Evolutionary conservation across 2,888 invertebrate genomes (phyloP), one percentile per base, ranked within the genome.

Genomic region (Chironomus riparius): DNA sequence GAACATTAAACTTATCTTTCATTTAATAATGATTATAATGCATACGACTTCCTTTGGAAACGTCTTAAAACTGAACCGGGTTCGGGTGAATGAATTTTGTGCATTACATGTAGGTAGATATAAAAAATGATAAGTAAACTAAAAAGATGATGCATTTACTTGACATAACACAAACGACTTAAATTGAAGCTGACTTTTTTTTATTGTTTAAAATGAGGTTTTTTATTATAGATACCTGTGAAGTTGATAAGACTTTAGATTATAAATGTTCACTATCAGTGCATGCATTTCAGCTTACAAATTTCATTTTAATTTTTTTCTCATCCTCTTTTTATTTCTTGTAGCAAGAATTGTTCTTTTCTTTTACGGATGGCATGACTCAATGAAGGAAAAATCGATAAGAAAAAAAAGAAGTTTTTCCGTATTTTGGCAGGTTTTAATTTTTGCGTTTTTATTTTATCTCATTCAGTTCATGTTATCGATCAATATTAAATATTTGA

Each of bases 381-480:
- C 24, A 24, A 22, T 24, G 72, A 62, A 61, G 62, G 62, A 73
- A 73, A 73, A 73, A 73, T 73, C 72, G 62, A 73, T 73, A 73
- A 22, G 24, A 24, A 15, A 22, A 24, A 61, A 12, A 73, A 61
- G 38, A 38, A 7, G 7, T 38, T 38, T 38, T 38, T 38, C 38
- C 38, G 38, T 15, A 28, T 73, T 24, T 61, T 38, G 18, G 38
- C 38, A 38, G 13, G 13, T 65, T 65, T 65, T 18, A 18, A 65
- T 65, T 65, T 62, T 65, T 65, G 65, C 65, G 24, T 24, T 13
- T 22, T 38, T 24, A n/a, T 22, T 22, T n/a, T 7, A 4, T 65
- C 13, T 21, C 56, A 70, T 70, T 47, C 28, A 28, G 28, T 5
- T 18, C 10, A 18, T 12, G 2, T 15, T 15, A 73, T 15, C 68